These are phyloP conservation scores for Papilio dardanus DNA, from an alignment of 1,140 invertebrate species.

Conservation along the genomic window DNA sequence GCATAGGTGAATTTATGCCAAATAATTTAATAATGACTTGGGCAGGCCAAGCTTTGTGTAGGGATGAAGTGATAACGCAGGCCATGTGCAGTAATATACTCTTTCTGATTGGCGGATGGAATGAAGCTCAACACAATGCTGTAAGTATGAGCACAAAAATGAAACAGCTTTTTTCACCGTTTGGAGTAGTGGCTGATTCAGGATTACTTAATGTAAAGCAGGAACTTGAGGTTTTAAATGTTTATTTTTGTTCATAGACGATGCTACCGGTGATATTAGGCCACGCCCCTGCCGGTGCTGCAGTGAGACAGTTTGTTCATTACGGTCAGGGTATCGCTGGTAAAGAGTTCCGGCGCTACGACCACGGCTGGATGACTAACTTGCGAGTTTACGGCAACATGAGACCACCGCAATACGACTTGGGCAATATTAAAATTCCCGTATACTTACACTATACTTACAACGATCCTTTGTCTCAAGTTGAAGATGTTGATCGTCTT, in stretches of 20 bases:
- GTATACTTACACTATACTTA: slow-evolving; percentile 89
- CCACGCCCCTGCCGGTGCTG: slow-evolving; percentile 92
- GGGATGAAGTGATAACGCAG: slow-evolving; percentile 74
- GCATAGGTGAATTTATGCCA: slow-evolving; percentile 84
- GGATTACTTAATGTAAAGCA: too few relatives aligned
- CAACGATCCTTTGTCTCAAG: slow-evolving; percentile 87
- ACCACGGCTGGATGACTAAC: slow-evolving; percentile 79
- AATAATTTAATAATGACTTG: slow-evolving; percentile 77
- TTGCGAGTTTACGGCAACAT: slow-evolving; percentile 55
- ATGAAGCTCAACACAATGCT: slow-evolving; percentile 81
- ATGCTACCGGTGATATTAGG: slow-evolving; percentile 88
- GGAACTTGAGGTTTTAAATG: too few relatives aligned
- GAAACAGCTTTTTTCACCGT: not conserved
- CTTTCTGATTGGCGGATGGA: slow-evolving; percentile 84
- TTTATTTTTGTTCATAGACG: slow-evolving; percentile 80
- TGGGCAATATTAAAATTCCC: slow-evolving; percentile 81
- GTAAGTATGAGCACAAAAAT: slow-evolving; percentile 52
- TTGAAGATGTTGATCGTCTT: slow-evolving; percentile 83
- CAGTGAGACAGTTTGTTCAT: slow-evolving; percentile 90
- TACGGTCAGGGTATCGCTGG: slow-evolving; percentile 87
- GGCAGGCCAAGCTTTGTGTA: slow-evolving; percentile 81
- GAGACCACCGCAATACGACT: slow-evolving; percentile 80
- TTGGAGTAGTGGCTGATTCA: too few relatives aligned
- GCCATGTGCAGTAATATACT: slow-evolving; percentile 84
- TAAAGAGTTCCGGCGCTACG: slow-evolving; percentile 85